Conservation (phyloP, 1,140 invertebrate species). For the Lanistes nyassanus region DNA sequence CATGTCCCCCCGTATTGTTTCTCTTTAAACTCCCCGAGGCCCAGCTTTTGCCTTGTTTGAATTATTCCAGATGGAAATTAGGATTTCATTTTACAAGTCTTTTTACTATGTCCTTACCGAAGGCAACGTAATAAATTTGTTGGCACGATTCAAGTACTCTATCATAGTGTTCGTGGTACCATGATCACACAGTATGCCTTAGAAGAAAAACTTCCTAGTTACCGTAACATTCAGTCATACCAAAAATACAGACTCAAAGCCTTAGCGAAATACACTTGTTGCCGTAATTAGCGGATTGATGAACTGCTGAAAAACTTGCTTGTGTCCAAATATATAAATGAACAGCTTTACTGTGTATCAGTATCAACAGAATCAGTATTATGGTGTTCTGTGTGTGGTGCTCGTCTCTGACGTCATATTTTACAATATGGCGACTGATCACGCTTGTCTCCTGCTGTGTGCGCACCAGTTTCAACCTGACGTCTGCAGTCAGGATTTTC, state of each 20-base stretch:
- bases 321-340: not conserved
- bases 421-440: not conserved
- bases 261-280: not conserved
- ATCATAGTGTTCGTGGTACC: not conserved
- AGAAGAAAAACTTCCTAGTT: not conserved
- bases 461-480: too few relatives aligned
- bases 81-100: not conserved
- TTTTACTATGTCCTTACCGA: not conserved
- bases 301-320: not conserved
- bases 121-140: not conserved
- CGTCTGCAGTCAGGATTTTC: too few relatives aligned
- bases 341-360: not conserved
- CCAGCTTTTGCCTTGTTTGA: too few relatives aligned
- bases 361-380: conserved; percentile 17
- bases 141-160: not conserved
- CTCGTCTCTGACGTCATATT: not conserved
- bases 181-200: conserved; percentile 1
- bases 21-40: too few relatives aligned
- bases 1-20: conserved; percentile 64
- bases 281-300: not conserved
- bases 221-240: too few relatives aligned
- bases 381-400: not conserved
- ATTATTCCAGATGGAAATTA: too few relatives aligned
- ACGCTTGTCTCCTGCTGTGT: not conserved
- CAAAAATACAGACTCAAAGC: too few relatives aligned